Evolutionary conservation across 1,140 invertebrate genomes (phyloP).

Genomic region (Oncopodura yosiiana): DNA sequence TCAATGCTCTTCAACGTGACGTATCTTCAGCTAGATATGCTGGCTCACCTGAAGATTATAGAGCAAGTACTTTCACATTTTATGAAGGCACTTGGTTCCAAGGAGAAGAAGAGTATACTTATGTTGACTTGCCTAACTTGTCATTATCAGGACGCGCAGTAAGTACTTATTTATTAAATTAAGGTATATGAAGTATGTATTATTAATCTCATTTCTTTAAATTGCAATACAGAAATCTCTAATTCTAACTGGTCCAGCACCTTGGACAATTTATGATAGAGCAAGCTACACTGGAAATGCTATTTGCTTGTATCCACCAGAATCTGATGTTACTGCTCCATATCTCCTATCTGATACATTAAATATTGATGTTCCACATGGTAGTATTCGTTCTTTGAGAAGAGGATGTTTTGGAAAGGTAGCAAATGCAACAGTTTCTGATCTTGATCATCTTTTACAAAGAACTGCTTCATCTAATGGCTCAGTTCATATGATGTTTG

Average conservation of each 20-base stretch:
- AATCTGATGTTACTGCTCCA: slow-evolving; percentile 2
- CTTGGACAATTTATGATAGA: slow-evolving; percentile 32
- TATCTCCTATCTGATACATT: slow-evolving; percentile 11
- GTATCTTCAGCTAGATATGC: slow-evolving; percentile 31
- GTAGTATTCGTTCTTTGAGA: slow-evolving; percentile 18
- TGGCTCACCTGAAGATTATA: slow-evolving; percentile 26
- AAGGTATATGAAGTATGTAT: too few relatives aligned
- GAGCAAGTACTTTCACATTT: slow-evolving; percentile 31
- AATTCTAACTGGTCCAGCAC: slow-evolving; percentile 11
- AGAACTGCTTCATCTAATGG: too few relatives aligned
- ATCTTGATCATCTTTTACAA: too few relatives aligned
- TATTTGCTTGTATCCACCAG: slow-evolving; percentile 16
- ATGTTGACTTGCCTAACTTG: slow-evolving; percentile 9
- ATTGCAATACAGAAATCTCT: slow-evolving; percentile 12
- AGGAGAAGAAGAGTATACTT: slow-evolving; percentile 23
- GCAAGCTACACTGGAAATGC: slow-evolving; percentile 20
- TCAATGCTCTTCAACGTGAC: slow-evolving; percentile 9
- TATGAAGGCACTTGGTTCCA: slow-evolving; percentile 32
- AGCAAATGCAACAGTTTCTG: too few relatives aligned
- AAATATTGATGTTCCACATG: slow-evolving; percentile 16
- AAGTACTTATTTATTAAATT: too few relatives aligned
- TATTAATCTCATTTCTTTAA: too few relatives aligned
- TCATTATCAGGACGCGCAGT: neutral
- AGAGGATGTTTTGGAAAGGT: slow-evolving; percentile 23
- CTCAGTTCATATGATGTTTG: too few relatives aligned